These are phyloP conservation scores for Rhodophaea formosa DNA, from an alignment of 2,888 invertebrate genomes.

Conservation along the genomic window DNA sequence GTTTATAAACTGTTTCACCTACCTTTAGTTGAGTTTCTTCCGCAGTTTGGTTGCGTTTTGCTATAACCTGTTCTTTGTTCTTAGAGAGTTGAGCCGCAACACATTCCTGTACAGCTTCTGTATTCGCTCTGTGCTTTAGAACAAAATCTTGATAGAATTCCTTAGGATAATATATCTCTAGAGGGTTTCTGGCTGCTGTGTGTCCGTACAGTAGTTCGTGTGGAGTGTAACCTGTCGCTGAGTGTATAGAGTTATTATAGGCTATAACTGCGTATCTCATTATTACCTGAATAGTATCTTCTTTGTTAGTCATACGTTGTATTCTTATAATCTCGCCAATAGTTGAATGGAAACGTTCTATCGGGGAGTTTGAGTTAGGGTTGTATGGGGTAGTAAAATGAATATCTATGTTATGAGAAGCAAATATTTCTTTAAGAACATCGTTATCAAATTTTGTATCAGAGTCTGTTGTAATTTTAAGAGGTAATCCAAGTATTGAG, in stretches of 20 bases:
- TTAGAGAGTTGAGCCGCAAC: not conserved
- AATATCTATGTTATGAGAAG: too few species aligned
- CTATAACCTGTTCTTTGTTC: not conserved
- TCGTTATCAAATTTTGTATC: too few species aligned
- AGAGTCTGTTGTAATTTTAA: too few species aligned
- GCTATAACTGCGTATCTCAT: not conserved
- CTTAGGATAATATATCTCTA: not conserved
- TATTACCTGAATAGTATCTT: slow-evolving; percentile 31
- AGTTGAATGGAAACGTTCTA: slow-evolving; percentile 26
- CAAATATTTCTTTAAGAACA: too few species aligned
- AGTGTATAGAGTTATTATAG: slow-evolving; percentile 19
- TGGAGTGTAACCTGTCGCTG: not conserved
- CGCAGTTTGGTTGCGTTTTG: not conserved
- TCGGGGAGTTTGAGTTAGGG: slow-evolving; percentile 24
- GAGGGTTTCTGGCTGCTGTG: not conserved
- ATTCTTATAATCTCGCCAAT: slow-evolving; percentile 27
- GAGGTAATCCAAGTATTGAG: too few species aligned
- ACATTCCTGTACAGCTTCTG: not conserved
- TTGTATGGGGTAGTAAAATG: slow-evolving; percentile 22
- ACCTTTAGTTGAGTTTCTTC: not conserved
- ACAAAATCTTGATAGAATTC: not conserved
- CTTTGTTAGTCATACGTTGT: slow-evolving; percentile 25
- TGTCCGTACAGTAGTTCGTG: not conserved
- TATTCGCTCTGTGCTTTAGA: not conserved
- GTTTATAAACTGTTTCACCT: not conserved